Evolutionary conservation across 2,113 vertebrate genomes (phyloP), one percentile per base, ranked within the genome.

Genomic region (Callionymus lyra): DNA sequence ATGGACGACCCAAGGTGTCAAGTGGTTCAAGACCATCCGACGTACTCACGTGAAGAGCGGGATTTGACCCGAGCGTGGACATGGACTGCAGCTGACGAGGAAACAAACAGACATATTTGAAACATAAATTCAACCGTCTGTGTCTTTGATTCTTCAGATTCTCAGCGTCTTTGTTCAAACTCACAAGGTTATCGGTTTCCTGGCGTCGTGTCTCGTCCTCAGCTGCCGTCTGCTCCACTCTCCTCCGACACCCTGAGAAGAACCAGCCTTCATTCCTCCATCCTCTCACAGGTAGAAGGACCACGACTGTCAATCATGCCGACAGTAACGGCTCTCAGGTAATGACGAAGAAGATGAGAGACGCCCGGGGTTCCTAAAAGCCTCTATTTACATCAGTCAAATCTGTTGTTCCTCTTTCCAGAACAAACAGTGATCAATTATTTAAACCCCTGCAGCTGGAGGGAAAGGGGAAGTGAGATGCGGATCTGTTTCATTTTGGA

Each of bases 221-320:
- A 67, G 78, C 38, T 87, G 86, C 56, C 70, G 84, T 72, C 70
- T 82, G 54, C 76, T 81, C 85, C 88, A 88, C 34, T 86, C 76
- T 11, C 55, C 61, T 44, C 83, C 74, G 34, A 82, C 10, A 57
- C 79, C 59, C 84, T 90, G 42, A 12, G 42, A 60, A 8, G 27
- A 21, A 27, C 8, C 8, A 27, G 21, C 8, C 4, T 27, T 4
- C 4, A 5, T 27, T 8, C 8, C 4, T 27, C 8, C 21, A 27
- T 27, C 8, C 21, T 27, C 21, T 27, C 21, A 27, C 21, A 27
- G 21, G 4, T 27, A 8, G 8, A 27, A 27, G 21, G 4, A 8
- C 8, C 8, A 27, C 8, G 21, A 8, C 4, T 27, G 21, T 27
- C 21, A 27, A 27, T 41, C 1, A 13, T 41, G 19, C 16, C 47